phyloP scores from a whole-genome alignment of 2,888 invertebrate genomes.

The Branchipolynoe longqiensis region DNA sequence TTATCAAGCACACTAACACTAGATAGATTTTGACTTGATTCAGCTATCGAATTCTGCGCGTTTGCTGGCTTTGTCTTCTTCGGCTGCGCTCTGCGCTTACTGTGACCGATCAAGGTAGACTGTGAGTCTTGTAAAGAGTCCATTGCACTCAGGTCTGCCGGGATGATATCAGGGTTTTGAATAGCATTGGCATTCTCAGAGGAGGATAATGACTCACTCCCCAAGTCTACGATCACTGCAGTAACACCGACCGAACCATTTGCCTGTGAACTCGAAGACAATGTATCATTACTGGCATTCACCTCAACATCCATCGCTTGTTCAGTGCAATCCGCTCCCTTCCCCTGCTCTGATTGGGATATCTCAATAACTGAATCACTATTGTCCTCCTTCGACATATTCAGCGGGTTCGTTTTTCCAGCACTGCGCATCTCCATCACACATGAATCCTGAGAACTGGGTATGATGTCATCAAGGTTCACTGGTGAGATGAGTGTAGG shows the following conservation, averaged over 20 bases:
- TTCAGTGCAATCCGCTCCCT: background rate
- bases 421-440: background rate
- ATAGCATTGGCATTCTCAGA: background rate
- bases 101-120: constrained; percentile 29
- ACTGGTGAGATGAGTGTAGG: constrained; percentile 1
- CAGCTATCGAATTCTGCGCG: constrained; percentile 4
- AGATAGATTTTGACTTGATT: background rate
- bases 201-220: background rate
- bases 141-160: constrained; percentile 8
- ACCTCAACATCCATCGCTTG: background rate
- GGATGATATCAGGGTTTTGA: constrained; percentile 59
- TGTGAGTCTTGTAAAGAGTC: constrained; percentile 53
- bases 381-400: background rate
- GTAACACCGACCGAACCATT: background rate
- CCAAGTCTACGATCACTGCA: constrained; percentile 9
- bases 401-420: background rate
- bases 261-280: background rate
- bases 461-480: constrained; percentile 55
- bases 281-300: background rate
- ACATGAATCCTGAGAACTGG: constrained; percentile 54
- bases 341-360: background rate
- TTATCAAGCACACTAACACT: background rate
- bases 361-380: background rate
- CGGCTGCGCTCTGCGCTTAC: background rate
- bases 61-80: background rate